phyloP scores from a whole-genome alignment of 2,797 vertebrate species.

The Tiaroga cobitis region DNA sequence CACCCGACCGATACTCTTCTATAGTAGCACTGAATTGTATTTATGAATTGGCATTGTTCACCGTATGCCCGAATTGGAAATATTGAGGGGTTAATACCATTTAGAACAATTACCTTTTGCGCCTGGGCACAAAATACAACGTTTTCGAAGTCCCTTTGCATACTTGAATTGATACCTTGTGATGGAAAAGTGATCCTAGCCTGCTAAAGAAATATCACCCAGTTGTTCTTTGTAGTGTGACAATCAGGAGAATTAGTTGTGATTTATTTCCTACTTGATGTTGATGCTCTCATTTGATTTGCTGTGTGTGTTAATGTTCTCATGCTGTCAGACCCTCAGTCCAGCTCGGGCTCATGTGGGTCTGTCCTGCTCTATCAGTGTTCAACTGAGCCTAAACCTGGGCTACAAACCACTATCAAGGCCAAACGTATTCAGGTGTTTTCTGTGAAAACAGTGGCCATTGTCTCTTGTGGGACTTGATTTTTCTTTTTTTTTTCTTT shows the following conservation, averaged over 20 bases:
- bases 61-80: neutral
- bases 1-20: neutral
- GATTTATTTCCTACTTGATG: neutral
- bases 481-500: conserved; percentile 59
- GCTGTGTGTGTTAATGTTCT: conserved; percentile 22
- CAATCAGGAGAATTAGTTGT: conserved; percentile 51
- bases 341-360: conserved; percentile 1
- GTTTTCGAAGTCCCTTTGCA: neutral
- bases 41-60: neutral
- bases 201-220: conserved; percentile 18
- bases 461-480: conserved; percentile 82
- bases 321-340: conserved; percentile 29
- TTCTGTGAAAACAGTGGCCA: conserved; percentile 92
- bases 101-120: neutral
- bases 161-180: conserved; percentile 36
- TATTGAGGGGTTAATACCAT: neutral
- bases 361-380: conserved; percentile 59
- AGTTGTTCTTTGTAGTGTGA: conserved; percentile 33
- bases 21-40: conserved; percentile 8
- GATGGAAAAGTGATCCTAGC: conserved; percentile 28
- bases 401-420: conserved; percentile 60
- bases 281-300: conserved; percentile 46
- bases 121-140: neutral
- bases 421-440: conserved; percentile 77
- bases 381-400: conserved; percentile 55